phyloP scores from a whole-genome alignment of 2,888 invertebrate species.

The Drosophila paracracens region DNA sequence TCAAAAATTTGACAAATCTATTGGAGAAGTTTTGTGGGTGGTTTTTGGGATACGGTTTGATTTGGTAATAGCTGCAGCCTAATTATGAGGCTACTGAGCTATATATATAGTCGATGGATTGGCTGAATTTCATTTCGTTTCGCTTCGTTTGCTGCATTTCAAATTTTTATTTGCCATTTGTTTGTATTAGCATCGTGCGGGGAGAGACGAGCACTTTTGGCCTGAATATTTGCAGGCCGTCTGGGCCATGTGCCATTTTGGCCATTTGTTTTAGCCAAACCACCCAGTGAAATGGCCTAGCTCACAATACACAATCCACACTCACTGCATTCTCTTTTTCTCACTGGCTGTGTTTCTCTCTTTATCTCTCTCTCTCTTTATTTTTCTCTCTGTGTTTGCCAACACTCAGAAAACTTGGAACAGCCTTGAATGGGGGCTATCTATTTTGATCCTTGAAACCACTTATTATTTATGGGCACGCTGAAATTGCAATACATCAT shows the following conservation, averaged over 20 bases:
- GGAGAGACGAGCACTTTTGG: constrained; percentile 39
- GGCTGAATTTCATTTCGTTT: constrained; percentile 19
- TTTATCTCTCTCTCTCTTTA: neutral
- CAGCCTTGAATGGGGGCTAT: neutral
- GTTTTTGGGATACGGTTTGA: neutral
- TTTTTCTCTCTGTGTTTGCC: neutral
- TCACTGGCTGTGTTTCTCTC: neutral
- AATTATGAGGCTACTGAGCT: constrained; percentile 44
- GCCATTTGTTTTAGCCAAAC: constrained; percentile 72
- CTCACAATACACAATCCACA: constrained; percentile 20
- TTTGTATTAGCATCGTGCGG: constrained; percentile 26
- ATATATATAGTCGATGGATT: constrained; percentile 24
- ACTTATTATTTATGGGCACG: neutral
- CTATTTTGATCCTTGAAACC: neutral
- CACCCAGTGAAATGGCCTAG: constrained; percentile 49
- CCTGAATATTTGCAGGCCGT: constrained; percentile 55
- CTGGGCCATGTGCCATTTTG: constrained; percentile 71
- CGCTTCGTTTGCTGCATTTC: constrained; percentile 15
- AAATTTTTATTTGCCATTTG: constrained; percentile 24
- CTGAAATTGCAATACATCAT: neutral
- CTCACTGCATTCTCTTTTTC: neutral
- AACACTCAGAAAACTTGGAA: neutral
- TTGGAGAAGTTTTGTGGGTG: constrained; percentile 8
- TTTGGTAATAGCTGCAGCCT: constrained; percentile 23
- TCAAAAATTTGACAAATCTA: constrained; percentile 55